Evolutionary conservation across 30 jellyfish, hydroid and myxozoan species (phyloP).

Genomic region (Hydractinia symbiolongicarpus): DNA sequence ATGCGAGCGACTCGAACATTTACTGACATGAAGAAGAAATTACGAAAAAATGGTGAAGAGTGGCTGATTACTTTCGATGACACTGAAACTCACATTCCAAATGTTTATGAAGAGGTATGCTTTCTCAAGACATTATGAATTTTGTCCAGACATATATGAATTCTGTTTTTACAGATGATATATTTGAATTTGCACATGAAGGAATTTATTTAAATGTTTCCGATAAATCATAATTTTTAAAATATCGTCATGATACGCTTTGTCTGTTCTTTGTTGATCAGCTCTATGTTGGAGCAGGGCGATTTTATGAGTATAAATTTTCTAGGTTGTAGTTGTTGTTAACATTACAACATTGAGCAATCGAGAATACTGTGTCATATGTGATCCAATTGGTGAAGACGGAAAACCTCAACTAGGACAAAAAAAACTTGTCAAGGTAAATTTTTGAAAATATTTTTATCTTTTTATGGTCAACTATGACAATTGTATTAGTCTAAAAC

Average conservation of each 20-base stretch:
- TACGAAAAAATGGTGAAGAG: constrained; percentile 93
- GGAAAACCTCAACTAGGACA: constrained; percentile 99
- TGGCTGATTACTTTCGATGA: constrained; percentile 91
- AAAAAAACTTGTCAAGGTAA: constrained; percentile 86
- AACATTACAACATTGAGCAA: constrained; percentile 74
- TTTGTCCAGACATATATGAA: too few species aligned
- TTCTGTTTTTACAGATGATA: too few species aligned
- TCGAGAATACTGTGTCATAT: constrained; percentile 89
- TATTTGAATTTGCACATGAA: too few species aligned
- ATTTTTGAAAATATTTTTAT: background rate
- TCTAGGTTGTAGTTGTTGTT: constrained; percentile 72
- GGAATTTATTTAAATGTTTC: too few species aligned
- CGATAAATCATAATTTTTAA: too few species aligned
- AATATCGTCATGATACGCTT: too few species aligned
- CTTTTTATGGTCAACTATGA: too few species aligned
- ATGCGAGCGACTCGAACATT: constrained; percentile 95
- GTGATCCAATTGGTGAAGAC: constrained; percentile 94
- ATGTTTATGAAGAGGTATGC: constrained; percentile 89
- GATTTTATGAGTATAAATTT: background rate
- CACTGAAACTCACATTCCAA: constrained; percentile 95
- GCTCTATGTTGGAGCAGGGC: too few species aligned
- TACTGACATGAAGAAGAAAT: constrained; percentile 70
- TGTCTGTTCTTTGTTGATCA: too few species aligned
- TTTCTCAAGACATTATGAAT: background rate
- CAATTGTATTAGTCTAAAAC: too few species aligned